Conservation (phyloP, 2,113 vertebrate genomes). For the Empidonax traillii region DNA sequence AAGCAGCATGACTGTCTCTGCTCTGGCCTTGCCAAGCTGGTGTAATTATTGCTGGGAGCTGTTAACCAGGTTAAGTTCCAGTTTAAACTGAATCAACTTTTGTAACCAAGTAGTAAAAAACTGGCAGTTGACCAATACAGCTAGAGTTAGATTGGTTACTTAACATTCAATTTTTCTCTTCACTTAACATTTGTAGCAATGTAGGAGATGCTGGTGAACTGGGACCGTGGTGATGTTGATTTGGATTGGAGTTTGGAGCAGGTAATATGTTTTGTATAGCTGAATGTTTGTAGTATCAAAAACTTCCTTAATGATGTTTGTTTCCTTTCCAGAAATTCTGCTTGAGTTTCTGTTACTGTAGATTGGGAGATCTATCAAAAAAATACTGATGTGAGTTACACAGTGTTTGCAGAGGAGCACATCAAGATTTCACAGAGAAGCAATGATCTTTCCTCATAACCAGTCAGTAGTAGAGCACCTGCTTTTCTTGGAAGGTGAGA, state of each 20-base stretch:
- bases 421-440: not conserved
- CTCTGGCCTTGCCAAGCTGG: not conserved
- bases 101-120: not conserved
- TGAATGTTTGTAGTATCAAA: not conserved
- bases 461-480: not conserved
- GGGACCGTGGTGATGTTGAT: not conserved
- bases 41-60: not conserved
- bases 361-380: not conserved
- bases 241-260: not conserved
- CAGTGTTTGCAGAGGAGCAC: not conserved
- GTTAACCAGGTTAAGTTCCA: not conserved
- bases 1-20: not conserved
- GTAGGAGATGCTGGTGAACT: not conserved
- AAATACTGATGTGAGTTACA: not conserved
- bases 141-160: not conserved
- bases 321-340: not conserved
- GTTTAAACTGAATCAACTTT: not conserved
- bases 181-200: not conserved
- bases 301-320: not conserved
- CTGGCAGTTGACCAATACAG: not conserved
- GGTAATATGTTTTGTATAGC: not conserved
- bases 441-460: not conserved
- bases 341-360: not conserved
- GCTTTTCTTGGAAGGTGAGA: not conserved
- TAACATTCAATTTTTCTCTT: not conserved